Evolutionary conservation across 2,888 invertebrate species (phyloP), one percentile per base, ranked within the genome.

Genomic region (Melanophora roralis): DNA sequence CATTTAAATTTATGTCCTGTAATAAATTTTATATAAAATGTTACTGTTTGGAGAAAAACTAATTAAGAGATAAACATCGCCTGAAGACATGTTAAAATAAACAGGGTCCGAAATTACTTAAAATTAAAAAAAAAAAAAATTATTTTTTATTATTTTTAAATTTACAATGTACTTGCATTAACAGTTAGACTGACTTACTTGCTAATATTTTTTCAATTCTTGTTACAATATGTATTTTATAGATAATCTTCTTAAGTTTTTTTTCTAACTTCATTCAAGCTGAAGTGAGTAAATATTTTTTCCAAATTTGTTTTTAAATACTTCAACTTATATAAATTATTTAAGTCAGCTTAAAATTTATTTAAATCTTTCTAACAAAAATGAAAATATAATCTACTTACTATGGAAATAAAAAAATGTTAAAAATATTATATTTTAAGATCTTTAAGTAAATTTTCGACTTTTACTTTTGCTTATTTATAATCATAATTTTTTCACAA

Each of bases 1-100:
- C 45, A 57, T 65, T 67, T 34, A 65, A 59, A 65, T 65, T 59
- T 74, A 74, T 59, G 59, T 49, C 65, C 47, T 34, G 55, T 47
- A 74, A 65, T 64, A 64, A 65, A 65, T 59, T 57, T 34, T 34
- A 38, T 21, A 40, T 23, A 23, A 62, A 62, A 23, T 40, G 34
- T 2, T 47, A 38, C 27, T 43, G 27, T 49, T 40, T 65, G 12
- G 9, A 47, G 65, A 59, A n/a, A 65, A 59, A 40, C 49, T 12
- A n/a, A 19, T 9, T 47, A 36, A 45, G 27, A 43, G 8, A 43
- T 16, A 8, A 16, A 1, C 1, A 55, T 8, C 36, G n/a, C 23
- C 14, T 23, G 23, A 68, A 57, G 14, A 36, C 11, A 14, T 11
- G 11, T 4, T 40, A 23, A 16, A 38, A 40, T 27, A 51, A n/a